Conservation (phyloP, 2,113 vertebrate genomes). For the Microcebus griseorufus region DNA sequence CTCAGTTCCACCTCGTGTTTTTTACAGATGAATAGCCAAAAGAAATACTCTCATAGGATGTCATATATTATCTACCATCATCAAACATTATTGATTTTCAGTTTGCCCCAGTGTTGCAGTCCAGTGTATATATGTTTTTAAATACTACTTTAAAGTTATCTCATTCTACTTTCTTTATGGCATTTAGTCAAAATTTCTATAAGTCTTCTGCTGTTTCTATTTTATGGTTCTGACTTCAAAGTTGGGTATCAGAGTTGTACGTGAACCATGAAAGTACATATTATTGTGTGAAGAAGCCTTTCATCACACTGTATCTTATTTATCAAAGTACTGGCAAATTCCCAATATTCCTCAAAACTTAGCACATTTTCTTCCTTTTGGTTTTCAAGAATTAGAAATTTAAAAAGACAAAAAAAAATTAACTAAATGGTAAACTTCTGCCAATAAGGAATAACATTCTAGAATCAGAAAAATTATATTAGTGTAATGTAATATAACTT, state of each 20-base stretch:
- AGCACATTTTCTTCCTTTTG: not conserved
- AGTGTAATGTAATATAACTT: not conserved
- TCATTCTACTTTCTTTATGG: not conserved
- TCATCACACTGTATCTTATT: not conserved
- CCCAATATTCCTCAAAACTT: not conserved
- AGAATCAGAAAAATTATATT: not conserved
- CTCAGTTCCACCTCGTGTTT: not conserved
- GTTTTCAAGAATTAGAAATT: not conserved
- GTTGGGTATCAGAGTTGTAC: not conserved
- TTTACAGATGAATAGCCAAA: not conserved
- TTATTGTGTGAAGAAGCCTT: not conserved
- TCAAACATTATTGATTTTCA: not conserved
- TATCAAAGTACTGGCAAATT: not conserved
- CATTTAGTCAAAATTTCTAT: not conserved
- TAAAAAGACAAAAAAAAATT: not conserved
- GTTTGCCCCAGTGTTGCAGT: not conserved
- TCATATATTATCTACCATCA: not conserved
- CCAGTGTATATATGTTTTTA: not conserved
- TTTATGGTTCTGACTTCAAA: not conserved
- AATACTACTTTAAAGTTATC: not conserved
- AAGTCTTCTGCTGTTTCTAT: not conserved
- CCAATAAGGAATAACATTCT: not conserved
- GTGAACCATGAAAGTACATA: not conserved
- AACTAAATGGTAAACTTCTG: not conserved
- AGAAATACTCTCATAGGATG: not conserved